Conservation (phyloP, 1,140 invertebrate species). For the Pachypeltis micranthus region DNA sequence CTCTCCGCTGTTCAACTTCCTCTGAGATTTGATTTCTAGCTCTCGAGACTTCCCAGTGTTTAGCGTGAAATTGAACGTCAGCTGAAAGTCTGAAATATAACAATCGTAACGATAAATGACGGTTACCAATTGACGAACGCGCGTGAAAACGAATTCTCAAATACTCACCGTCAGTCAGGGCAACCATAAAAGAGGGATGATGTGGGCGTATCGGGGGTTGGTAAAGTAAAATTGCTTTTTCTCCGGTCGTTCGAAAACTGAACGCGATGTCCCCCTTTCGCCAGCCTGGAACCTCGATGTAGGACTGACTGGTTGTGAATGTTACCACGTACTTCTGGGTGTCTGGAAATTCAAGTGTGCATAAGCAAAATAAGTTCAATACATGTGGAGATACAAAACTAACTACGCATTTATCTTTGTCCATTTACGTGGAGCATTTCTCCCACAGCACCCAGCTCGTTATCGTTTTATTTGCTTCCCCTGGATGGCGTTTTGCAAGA, state of each 20-base stretch:
- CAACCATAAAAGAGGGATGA: conserved; percentile 81
- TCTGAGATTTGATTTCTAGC: conserved; percentile 64
- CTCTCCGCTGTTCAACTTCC: conserved; percentile 75
- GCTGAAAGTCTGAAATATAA: conserved; percentile 52
- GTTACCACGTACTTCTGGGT: conserved; percentile 87
- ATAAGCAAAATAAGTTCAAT: too few relatives aligned
- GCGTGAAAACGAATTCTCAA: conserved; percentile 7
- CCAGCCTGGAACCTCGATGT: conserved; percentile 85
- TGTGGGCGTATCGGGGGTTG: conserved; percentile 78
- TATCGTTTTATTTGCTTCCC: too few relatives aligned
- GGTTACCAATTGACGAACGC: too few relatives aligned
- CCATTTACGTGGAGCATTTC: too few relatives aligned
- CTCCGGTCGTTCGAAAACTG: conserved; percentile 81
- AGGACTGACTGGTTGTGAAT: conserved; percentile 82
- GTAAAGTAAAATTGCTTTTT: conserved; percentile 76
- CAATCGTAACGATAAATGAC: too few relatives aligned
- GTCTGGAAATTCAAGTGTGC: conserved; percentile 42
- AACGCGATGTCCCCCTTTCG: conserved; percentile 81
- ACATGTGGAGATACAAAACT: too few relatives aligned
- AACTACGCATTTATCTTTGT: too few relatives aligned
- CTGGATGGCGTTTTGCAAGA: too few relatives aligned
- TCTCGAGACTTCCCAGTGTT: conserved; percentile 68
- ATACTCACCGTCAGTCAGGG: conserved; percentile 58
- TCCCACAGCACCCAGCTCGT: too few relatives aligned
- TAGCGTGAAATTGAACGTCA: conserved; percentile 82